These are phyloP conservation scores for Diprion similis DNA, from an alignment of 1,140 invertebrate genomes.

Conservation along the genomic window DNA sequence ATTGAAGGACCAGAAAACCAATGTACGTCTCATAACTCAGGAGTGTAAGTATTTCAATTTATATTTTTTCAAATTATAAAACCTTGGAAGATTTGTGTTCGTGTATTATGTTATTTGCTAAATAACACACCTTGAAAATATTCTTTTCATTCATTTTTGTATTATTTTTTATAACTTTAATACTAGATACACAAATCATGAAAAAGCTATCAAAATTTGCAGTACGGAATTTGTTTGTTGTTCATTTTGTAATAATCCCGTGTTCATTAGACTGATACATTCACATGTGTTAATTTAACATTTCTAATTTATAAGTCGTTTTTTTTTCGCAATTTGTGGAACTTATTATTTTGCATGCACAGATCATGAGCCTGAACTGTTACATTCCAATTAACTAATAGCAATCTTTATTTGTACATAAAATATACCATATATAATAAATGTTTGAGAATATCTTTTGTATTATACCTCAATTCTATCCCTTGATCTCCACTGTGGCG, in stretches of 20 bases:
- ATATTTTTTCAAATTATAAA: slow-evolving; percentile 3
- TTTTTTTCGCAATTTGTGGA: neutral
- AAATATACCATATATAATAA: slow-evolving; percentile 1
- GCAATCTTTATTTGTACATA: neutral
- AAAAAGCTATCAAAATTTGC: no score
- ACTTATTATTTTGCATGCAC: neutral
- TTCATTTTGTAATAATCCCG: no score
- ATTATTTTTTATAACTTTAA: neutral
- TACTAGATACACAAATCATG: no score
- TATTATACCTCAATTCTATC: neutral
- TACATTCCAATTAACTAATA: neutral
- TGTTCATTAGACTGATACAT: neutral
- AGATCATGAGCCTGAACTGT: neutral
- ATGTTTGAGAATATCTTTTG: slow-evolving; percentile 1
- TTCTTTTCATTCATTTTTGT: neutral
- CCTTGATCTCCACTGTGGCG: neutral
- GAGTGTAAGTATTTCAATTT: slow-evolving; percentile 32
- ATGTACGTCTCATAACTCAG: slow-evolving; percentile 17
- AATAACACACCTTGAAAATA: neutral
- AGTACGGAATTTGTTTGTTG: no score
- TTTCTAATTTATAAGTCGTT: neutral
- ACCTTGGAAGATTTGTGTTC: neutral
- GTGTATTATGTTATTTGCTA: neutral
- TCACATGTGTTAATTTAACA: neutral
- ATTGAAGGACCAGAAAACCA: slow-evolving; percentile 29